Evolutionary conservation across 2,888 invertebrate genomes (phyloP), one percentile per base, ranked within the genome.

Genomic region (Philonicus albiceps): DNA sequence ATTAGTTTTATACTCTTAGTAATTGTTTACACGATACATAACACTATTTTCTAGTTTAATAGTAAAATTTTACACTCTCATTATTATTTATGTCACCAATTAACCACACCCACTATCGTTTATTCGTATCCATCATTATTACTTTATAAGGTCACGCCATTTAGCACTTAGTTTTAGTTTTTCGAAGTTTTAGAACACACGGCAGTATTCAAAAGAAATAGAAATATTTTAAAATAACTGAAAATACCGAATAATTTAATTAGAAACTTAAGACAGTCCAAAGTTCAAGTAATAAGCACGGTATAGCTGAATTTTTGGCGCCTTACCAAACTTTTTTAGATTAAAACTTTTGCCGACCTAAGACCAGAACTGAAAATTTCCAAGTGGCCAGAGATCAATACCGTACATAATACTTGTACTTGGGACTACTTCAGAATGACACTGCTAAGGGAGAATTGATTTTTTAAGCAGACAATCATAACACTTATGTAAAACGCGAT

Each of bases 371-470:
- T 34, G 34, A 34, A 74, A n/a, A 49, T 78, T 78, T 49, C 78
- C 49, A 78, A 78, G 6, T 27, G 8, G 53, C 30, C 49, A 49
- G 11, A n/a, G 30, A 78, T 78, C 78, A 4, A 78, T 78, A 78
- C 78, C 78, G 43, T 30, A 30, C 78, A 78, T 78, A 78, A 78
- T 27, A 78, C 78, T 78, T 78, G 43, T 49, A 78, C 76, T 40
- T 40, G 76, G 7, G n/a, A 75, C 22, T 22, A 64, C 27, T 64
- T 64, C 64, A 76, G 22, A 76, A 40, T 37, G 40, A 76, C 76
- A 76, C 76, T 37, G 76, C n/a, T 34, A 76, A 37, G 37, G 40
- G 27, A 37, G 37, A 40, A 78, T 78, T 78, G 78, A 78, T 78
- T 78, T 78, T 78, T 49, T 40, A 78, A 78, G 30, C 30, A 64